Evolutionary conservation across 2,113 vertebrate genomes (phyloP), one percentile per base, ranked within the genome.

Genomic region (Lontra canadensis): DNA sequence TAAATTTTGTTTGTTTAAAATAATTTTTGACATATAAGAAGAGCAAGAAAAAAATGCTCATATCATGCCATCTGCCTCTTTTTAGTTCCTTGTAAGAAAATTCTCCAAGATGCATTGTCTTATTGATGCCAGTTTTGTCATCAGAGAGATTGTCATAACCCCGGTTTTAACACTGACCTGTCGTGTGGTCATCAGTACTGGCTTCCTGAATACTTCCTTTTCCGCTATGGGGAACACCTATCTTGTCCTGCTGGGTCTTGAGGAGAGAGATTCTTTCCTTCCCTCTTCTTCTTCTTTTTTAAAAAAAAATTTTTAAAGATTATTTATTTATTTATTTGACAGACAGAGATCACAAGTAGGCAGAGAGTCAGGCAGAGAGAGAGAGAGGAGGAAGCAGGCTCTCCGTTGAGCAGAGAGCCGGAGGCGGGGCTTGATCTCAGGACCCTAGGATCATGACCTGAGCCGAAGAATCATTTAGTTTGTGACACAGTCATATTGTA

Each of bases 1-100:
- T 69, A 65, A 47, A 52, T 71, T 90, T 82, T 94, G 14, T 87
- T 95, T 88, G 42, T 11, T 90, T 92, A 95, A 92, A 90, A 79
- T 67, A 49, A 44, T 80, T 96, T 89, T 96, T 97, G 71, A 84
- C 82, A 85, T 91, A 83, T 36, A 90, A 15, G 47, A 94, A 31
- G 12, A 97, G 9, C 49, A 94, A 90, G 76, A 85, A 92, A 94
- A 88, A 76, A 86, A 49, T 94, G 93, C 47, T 96, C 34, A 31
- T 81, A 92, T 86, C 67, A 78, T 91, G 18, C 82, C 83, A 92
- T 89, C 82, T 97, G 92, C 82, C 97, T 44, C 36, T 91, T 90
- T 97, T 95, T 23, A 76, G 87, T 90, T 96, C 81, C 61, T 92
- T 96, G 96, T 79, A 95, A 89, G 93, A 93, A 95, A 89, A 87